Percentiles rank a stretch among this genome's conserved stretches.
phyloP scores from a whole-genome alignment of 2,888 invertebrate genomes.

The Poecilobothrus nobilitatus region DNA sequence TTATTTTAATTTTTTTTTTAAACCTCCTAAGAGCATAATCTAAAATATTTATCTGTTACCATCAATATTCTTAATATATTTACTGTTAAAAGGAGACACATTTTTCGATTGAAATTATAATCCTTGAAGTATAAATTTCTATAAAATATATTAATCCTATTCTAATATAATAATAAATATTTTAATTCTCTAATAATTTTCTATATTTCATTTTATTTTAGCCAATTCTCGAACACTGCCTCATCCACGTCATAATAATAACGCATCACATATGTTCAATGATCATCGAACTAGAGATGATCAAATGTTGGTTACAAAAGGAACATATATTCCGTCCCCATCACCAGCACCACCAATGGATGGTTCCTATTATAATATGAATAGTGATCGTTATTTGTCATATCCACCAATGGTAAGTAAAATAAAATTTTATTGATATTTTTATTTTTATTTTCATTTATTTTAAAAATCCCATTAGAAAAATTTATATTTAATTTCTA shows the following conservation, averaged over 20 bases:
- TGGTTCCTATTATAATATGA: slow-evolving; percentile 72
- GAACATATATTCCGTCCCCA: slow-evolving; percentile 46
- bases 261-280: slow-evolving; percentile 29
- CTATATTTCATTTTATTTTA: slow-evolving; percentile 25
- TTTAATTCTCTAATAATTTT: too few relatives aligned
- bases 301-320: slow-evolving; percentile 44
- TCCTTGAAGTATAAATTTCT: too few relatives aligned
- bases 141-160: too few relatives aligned
- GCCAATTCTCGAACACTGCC: slow-evolving; percentile 43
- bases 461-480: background rate
- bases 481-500: too few relatives aligned
- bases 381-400: slow-evolving; percentile 68
- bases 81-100: too few relatives aligned
- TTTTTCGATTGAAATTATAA: too few relatives aligned
- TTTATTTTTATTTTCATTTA: background rate
- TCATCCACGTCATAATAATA: slow-evolving; percentile 42
- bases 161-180: too few relatives aligned
- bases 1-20: too few relatives aligned
- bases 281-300: slow-evolving; percentile 41
- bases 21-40: too few relatives aligned
- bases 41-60: too few relatives aligned
- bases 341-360: slow-evolving; percentile 69
- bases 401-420: slow-evolving; percentile 58
- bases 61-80: too few relatives aligned
- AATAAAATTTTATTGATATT: background rate